phyloP scores from a whole-genome alignment of 2,888 invertebrate species.

The Pardosa pseudoannulata region DNA sequence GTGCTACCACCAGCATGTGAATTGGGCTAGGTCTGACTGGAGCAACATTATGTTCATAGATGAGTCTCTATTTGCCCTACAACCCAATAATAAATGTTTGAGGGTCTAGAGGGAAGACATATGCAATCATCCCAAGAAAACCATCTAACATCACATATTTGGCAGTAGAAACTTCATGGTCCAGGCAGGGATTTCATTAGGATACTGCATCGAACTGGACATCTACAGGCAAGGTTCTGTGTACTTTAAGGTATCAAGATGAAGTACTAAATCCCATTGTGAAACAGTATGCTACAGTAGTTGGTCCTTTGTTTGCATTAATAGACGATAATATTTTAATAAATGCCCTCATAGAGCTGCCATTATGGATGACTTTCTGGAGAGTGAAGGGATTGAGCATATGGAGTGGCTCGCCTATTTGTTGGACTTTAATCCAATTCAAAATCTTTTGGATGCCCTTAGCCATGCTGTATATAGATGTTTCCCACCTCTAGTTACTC shows the following conservation, averaged over 20 bases:
- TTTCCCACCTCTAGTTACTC: no score
- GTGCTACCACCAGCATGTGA: not conserved
- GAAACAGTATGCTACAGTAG: no score
- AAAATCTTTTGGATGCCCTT: not conserved
- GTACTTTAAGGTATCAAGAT: conserved; percentile 27
- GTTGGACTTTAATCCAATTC: not conserved
- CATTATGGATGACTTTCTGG: not conserved
- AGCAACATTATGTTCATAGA: no score
- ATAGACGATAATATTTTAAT: no score
- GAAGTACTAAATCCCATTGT: conserved; percentile 1
- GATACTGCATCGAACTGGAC: conserved; percentile 33
- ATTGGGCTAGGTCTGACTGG: conserved; percentile 18
- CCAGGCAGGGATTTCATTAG: conserved; percentile 1
- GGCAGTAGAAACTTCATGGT: not conserved
- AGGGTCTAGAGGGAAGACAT: conserved; percentile 4
- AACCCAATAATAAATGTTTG: conserved; percentile 18
- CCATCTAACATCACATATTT: not conserved
- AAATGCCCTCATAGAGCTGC: not conserved
- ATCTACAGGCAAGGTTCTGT: conserved; percentile 18
- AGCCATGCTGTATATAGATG: not conserved
- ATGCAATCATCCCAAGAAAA: not conserved
- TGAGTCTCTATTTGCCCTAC: conserved; percentile 9
- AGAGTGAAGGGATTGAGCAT: not conserved
- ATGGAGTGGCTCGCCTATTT: not conserved
- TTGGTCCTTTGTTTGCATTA: no score